These are phyloP conservation scores for Xiphydria camelus DNA, from an alignment of 2,888 invertebrate species.

Conservation along the genomic window DNA sequence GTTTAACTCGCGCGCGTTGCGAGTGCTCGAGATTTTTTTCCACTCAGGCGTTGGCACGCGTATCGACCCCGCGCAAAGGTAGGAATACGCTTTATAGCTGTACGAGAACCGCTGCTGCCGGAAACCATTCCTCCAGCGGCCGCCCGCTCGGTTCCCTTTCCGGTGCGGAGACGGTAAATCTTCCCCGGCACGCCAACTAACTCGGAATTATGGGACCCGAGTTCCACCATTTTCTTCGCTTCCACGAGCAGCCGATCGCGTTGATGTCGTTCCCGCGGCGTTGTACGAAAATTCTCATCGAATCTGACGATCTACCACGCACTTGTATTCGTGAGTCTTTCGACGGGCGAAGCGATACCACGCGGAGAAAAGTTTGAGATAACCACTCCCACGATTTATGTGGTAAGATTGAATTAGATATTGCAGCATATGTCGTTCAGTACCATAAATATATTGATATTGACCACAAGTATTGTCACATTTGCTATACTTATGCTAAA, in stretches of 20 bases:
- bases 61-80: constrained; percentile 30
- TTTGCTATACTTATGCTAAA: no score
- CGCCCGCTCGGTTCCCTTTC: constrained; percentile 48
- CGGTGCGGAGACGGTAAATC: constrained; percentile 49
- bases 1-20: no score
- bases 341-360: no score
- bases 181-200: constrained; percentile 45
- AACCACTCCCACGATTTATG: no score
- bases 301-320: no score
- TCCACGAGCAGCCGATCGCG: constrained; percentile 5
- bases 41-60: constrained; percentile 23
- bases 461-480: no score
- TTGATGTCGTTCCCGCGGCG: background rate
- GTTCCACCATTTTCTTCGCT: constrained; percentile 34
- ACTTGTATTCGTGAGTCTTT: no score
- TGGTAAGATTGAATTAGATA: no score
- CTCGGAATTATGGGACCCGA: constrained; percentile 30
- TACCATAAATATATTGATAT: no score
- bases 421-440: no score
- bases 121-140: constrained; percentile 49
- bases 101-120: constrained; percentile 43
- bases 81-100: constrained; percentile 29
- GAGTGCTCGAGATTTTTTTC: background rate
- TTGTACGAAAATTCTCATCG: no score
- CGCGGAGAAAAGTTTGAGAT: no score